These are phyloP conservation scores for Tribolium madens DNA, from an alignment of 1,140 invertebrate species.

Conservation along the genomic window DNA sequence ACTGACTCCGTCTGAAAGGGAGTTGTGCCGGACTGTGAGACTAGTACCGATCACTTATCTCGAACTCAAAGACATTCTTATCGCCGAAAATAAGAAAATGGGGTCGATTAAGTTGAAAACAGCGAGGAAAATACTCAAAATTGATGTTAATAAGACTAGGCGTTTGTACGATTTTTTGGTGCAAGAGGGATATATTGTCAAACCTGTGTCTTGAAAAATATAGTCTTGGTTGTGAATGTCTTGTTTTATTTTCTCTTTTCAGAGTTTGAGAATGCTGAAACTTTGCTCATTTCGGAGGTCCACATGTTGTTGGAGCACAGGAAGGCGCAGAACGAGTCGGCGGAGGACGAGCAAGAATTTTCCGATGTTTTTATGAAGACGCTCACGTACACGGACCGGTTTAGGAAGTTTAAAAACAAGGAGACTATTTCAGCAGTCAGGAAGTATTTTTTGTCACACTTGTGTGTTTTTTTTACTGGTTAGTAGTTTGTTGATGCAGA, in stretches of 20 bases:
- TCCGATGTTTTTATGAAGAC: constrained; percentile 99
- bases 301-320: constrained; percentile 97
- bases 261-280: constrained; percentile 99
- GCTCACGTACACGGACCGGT: constrained; percentile 94
- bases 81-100: constrained; percentile 79
- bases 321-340: constrained; percentile 97
- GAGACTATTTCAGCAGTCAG: constrained; percentile 97
- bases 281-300: constrained; percentile 97
- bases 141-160: constrained; percentile 94
- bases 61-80: constrained; percentile 80
- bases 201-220: constrained; percentile 60
- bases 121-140: constrained; percentile 86
- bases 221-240: constrained; percentile 17
- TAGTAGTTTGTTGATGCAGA: constrained; percentile 89
- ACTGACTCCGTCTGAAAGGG: constrained; percentile 78
- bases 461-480: constrained; percentile 29
- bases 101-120: constrained; percentile 81
- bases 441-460: constrained; percentile 71
- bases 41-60: constrained; percentile 83
- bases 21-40: constrained; percentile 80
- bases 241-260: constrained; percentile 62
- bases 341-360: constrained; percentile 98
- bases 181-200: constrained; percentile 77
- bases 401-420: constrained; percentile 97
- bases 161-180: constrained; percentile 89